Evolutionary conservation across 2,797 vertebrate species (phyloP).

Genomic region (Chromis chromis): DNA sequence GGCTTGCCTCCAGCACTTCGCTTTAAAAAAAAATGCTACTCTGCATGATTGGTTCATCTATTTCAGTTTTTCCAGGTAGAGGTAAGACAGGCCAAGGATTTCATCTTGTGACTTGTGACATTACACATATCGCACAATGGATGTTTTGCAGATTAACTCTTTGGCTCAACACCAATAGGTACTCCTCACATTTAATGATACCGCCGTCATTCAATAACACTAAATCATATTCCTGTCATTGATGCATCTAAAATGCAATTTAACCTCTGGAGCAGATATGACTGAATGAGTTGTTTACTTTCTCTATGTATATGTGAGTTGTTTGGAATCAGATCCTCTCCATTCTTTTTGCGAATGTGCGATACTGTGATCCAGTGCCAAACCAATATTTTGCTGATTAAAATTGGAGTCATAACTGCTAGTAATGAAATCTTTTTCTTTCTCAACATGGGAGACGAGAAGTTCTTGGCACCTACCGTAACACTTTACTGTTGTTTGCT

Average conservation of each 20-base stretch:
- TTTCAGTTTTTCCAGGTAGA: no score
- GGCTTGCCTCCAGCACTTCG: no score
- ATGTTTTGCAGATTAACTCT: constrained; percentile 40
- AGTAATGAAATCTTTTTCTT: constrained; percentile 2
- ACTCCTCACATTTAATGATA: constrained; percentile 16
- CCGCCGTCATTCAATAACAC: constrained; percentile 4
- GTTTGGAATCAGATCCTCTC: constrained; percentile 17
- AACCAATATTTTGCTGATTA: constrained; percentile 22
- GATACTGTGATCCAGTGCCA: constrained; percentile 5
- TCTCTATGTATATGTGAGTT: not conserved
- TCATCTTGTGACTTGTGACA: constrained; percentile 38
- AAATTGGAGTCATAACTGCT: constrained; percentile 8
- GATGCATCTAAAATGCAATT: constrained; percentile 9
- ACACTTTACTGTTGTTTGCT: constrained; percentile 18
- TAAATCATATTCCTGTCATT: not conserved
- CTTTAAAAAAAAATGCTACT: no score
- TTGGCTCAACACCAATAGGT: constrained; percentile 10
- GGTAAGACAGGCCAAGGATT: constrained; percentile 33
- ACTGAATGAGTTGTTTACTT: not conserved
- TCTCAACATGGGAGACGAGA: not conserved
- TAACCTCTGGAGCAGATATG: not conserved
- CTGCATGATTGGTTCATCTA: no score
- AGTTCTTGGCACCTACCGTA: constrained; percentile 1
- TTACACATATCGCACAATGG: constrained; percentile 17
- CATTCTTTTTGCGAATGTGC: constrained; percentile 4